Evolutionary conservation across 2,888 invertebrate genomes (phyloP).

Genomic region (Phrixothrix hirtus): DNA sequence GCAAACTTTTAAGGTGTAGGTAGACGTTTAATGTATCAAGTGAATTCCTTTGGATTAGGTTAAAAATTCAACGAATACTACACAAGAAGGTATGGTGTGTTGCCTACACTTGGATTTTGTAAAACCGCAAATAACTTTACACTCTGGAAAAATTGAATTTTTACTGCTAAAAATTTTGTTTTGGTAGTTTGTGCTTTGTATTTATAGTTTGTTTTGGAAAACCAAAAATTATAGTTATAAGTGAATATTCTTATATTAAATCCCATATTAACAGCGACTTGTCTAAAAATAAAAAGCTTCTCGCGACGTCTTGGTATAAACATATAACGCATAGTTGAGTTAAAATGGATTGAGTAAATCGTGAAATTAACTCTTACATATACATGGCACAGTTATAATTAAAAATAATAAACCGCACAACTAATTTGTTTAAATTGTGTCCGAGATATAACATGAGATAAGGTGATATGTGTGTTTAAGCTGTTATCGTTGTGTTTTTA

Average conservation of each 20-base stretch:
- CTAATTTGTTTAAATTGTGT: constrained; percentile 24
- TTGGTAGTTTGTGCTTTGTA: too few species aligned
- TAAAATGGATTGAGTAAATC: constrained; percentile 47
- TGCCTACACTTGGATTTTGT: too few species aligned
- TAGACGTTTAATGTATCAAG: too few species aligned
- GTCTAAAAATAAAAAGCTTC: constrained; percentile 53
- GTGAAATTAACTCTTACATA: constrained; percentile 39
- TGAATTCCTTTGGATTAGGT: too few species aligned
- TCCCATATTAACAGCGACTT: constrained; percentile 43
- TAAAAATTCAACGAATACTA: too few species aligned
- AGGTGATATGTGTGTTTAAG: constrained; percentile 27
- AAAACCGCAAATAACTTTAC: too few species aligned
- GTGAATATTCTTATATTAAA: constrained; percentile 27
- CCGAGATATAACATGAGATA: constrained; percentile 26
- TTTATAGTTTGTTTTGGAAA: too few species aligned
- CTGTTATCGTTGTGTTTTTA: constrained; percentile 22
- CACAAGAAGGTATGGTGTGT: too few species aligned
- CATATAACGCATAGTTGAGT: constrained; percentile 50
- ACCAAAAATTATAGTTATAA: constrained; percentile 8
- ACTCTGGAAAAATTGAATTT: too few species aligned
- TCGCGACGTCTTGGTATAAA: constrained; percentile 49
- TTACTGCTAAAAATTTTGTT: too few species aligned
- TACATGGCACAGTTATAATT: constrained; percentile 18
- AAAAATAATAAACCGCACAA: constrained; percentile 13
- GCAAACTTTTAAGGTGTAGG: too few species aligned